phyloP scores from a whole-genome alignment of 1,140 invertebrate species.

The Belonocnema kinseyi region DNA sequence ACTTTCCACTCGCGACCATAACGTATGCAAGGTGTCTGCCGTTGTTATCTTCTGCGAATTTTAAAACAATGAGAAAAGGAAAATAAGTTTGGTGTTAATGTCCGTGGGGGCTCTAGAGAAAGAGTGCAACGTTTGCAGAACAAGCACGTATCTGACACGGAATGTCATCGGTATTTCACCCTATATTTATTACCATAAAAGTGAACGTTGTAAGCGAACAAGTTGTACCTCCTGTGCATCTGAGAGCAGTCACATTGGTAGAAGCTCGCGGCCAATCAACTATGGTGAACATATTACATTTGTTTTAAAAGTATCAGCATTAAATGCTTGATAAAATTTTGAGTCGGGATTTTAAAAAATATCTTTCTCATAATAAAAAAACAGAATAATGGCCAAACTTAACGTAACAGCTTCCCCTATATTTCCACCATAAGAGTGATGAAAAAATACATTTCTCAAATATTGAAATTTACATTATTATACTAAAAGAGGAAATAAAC shows the following conservation, averaged over 20 bases:
- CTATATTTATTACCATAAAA: conserved; percentile 4
- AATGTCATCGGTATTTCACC: background rate
- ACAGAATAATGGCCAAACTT: too few species aligned
- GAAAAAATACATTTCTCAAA: too few species aligned
- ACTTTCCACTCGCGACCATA: conserved; percentile 11
- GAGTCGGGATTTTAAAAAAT: too few species aligned
- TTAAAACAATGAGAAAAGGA: background rate
- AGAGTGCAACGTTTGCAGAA: background rate
- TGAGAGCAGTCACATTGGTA: conserved; percentile 4
- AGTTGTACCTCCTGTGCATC: background rate
- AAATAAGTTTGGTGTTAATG: background rate
- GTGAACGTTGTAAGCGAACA: background rate
- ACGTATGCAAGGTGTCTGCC: conserved; percentile 1
- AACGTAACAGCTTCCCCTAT: too few species aligned
- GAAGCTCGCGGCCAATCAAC: background rate
- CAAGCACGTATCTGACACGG: background rate
- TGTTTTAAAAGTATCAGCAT: too few species aligned
- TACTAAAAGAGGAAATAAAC: too few species aligned
- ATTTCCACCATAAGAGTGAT: too few species aligned
- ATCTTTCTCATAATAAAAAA: too few species aligned
- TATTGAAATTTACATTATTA: too few species aligned
- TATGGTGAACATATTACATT: too few species aligned
- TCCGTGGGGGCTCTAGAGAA: conserved; percentile 8
- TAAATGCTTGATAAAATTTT: too few species aligned
- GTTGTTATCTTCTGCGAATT: conserved; percentile 8